Evolutionary conservation across 2,797 vertebrate genomes (phyloP), one percentile per base, ranked within the genome.

Genomic region (Sebastes oblongus): DNA sequence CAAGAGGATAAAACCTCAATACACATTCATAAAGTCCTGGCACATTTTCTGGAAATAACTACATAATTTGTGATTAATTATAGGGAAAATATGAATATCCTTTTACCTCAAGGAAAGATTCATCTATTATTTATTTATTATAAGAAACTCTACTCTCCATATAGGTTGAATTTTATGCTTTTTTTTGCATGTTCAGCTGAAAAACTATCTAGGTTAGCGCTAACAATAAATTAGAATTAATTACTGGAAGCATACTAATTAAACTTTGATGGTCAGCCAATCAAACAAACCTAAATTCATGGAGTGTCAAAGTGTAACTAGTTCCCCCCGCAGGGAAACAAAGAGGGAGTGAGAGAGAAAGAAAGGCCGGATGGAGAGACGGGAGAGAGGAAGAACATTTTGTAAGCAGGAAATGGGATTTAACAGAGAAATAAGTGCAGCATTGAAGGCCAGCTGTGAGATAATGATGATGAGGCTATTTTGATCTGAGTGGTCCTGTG

Each of bases 401-500:
- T 64, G 30, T 75, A 75, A 27, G 64, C 83, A 83, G 86, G 86
- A 88, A 89, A 85, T 71, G 72, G 84, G 76, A 73, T 8, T 59
- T 34, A 68, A 58, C 52, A 3, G 71, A 52, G 60, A 52, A 66
- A 46, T 68, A 60, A 80, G 82, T 29, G 59, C 32, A 0, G 82
- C 5, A 52, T 50, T 86, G 78, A 84, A 77, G 84, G 73, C 88
- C 89, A 89, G 85, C 88, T 93, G 90, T 78, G 85, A 80, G 76
- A 85, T 83, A 82, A 88, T 82, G 83, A 87, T 81, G 81, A 85
- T 78, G 85, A 89, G 55, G 60, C 85, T 34, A 75, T 87, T 88
- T 77, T 81, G 60, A 66, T 56, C 24, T 16, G 77, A 85, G 82
- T 82, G 80, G 73, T 18, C 80, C 50, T 66, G 22, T 56, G 73